Base-by-base conservation (phyloP, 2,888 invertebrate genomes). In the Gerosis bhagava region DNA sequence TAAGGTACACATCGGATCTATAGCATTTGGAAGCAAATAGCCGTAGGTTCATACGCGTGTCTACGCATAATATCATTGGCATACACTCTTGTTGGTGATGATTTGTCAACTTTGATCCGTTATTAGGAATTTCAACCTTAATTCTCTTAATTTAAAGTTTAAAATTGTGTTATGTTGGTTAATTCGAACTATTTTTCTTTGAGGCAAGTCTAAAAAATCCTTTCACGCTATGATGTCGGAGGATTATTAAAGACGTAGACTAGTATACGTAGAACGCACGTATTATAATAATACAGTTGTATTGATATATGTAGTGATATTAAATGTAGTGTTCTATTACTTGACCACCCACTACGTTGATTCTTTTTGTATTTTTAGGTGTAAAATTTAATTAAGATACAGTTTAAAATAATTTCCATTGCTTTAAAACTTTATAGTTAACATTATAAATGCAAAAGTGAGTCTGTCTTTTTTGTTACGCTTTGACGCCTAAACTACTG, bases 31-130 rank as follows among this genome's bases (percentile, higher is more conserved):
- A 43, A 48, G 56, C 56, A 62, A 61, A 61, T 55, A 60, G 54
- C 56, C 50, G 48, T 51, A 51, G 53, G 29, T 34, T 36, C 58
- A 63, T 59, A 70, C 74, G 77, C 84, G 83, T 86, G 86, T 77
- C 82, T 74, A 70, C 74, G 86, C 86, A 86, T 86, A 86, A 84
- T 84, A 78, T 83, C 77, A 77, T 79, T 72, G 73, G 74, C 77
- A 78, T 67, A 78, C 76, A 77, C 74, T 73, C 61, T 68, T 70
- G 72, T 68, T 66, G 70, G 67, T 70, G 81, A 83, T 86, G 84
- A 83, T 82, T 75, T 83, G 83, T 83, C 83, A 83, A 80, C 77
- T 81, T 75, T 68, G 41, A 31, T 21, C 6, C 1, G n/a, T 50
- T 53, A 48, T 34, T 21, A 10, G 71, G 47, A 62, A 58, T 56